Evolutionary conservation across 2,113 vertebrate species (phyloP).

Genomic region (Macrotus californicus): DNA sequence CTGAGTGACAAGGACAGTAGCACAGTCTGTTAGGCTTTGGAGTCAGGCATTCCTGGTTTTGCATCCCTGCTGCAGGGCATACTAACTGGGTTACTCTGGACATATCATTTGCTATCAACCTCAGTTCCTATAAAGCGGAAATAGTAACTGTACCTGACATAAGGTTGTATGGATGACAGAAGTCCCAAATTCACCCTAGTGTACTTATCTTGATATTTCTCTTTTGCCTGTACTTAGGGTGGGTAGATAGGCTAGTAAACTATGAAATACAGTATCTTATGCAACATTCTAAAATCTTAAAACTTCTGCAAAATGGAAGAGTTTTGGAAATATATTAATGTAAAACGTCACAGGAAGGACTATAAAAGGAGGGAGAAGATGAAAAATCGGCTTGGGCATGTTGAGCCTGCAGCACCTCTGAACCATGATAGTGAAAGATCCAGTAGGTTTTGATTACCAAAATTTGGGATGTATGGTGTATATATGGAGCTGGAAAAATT

Average conservation of each 20-base stretch:
- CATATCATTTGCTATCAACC: background rate
- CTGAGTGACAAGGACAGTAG: too few relatives aligned
- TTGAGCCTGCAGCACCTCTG: background rate
- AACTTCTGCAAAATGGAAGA: background rate
- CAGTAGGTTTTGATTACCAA: background rate
- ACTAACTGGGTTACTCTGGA: background rate
- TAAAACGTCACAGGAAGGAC: background rate
- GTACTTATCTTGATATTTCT: background rate
- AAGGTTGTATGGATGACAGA: background rate
- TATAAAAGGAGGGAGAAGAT: background rate
- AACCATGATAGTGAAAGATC: background rate
- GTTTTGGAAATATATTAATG: background rate
- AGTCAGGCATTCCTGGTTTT: background rate
- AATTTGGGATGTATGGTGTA: background rate
- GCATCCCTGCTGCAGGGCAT: background rate
- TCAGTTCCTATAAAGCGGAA: background rate
- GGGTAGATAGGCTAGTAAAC: background rate
- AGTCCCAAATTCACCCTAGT: background rate
- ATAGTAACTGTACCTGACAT: background rate
- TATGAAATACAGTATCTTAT: background rate
- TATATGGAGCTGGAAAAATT: background rate
- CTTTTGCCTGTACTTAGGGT: background rate
- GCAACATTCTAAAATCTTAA: background rate
- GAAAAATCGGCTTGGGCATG: background rate
- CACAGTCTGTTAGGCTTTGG: background rate